Base-by-base conservation (phyloP, 2,797 vertebrate genomes). In the Anabas testudineus region DNA sequence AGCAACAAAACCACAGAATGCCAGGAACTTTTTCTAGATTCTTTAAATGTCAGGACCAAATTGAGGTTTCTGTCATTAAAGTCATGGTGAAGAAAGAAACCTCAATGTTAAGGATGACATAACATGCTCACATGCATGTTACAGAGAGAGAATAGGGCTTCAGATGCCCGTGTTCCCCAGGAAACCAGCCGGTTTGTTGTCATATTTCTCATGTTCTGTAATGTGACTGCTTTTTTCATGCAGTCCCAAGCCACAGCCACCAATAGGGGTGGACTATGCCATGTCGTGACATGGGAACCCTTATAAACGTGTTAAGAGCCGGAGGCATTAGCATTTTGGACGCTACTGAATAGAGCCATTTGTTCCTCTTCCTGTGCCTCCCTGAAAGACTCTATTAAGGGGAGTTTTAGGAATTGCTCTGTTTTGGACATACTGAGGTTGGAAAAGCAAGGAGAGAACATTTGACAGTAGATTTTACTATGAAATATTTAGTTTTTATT, bases 241-340 rank as follows among this genome's bases (percentile, higher is more conserved):
- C 70, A 48, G 84, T 62, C 87, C 77, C 65, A 71, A 71, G 71
- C 84, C 73, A 82, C 77, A 81, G 81, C 81, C 83, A 75, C 84
- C 87, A 90, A 90, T 67, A 83, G 82, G 74, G 78, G 68, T 74
- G 77, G 88, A 82, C 89, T 77, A 75, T 90, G 86, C 90, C 87
- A 90, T 93, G 93, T 91, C 91, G 86, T 94, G 93, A 95, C 93
- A 95, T 94, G 93, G 93, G 93, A 94, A 93, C 90, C 84, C 91
- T 93, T 92, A 93, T 93, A 93, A 94, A 94, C 88, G 91, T 92
- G 91, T 94, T 94, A 93, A 95, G 93, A 91, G 90, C 93, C 87
- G 85, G 92, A 88, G 89, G 87, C 93, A 95, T 95, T 95, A 93
- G 94, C 93, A 95, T 95, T 95, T 95, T 95, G 94, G 94, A 95